phyloP scores from a whole-genome alignment of 1,140 invertebrate genomes.

The Radopholus similis region DNA sequence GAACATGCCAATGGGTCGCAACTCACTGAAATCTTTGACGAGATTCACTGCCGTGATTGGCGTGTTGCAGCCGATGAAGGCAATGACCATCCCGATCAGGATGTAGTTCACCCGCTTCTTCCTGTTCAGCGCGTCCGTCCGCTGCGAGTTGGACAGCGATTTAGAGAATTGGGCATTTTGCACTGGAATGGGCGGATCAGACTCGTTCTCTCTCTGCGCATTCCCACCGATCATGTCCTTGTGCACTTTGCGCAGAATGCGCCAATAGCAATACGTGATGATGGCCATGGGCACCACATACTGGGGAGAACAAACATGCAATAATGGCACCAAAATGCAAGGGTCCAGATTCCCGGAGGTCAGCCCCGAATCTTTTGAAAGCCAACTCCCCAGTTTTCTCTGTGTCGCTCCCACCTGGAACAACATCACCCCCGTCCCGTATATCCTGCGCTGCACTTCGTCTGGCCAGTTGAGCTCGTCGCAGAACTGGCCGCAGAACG shows the following conservation, averaged over 20 bases:
- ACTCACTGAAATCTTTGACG: constrained; percentile 57
- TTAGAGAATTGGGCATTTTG: constrained; percentile 56
- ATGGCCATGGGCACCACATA: constrained; percentile 59
- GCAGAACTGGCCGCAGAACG: constrained; percentile 31
- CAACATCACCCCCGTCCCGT: constrained; percentile 55
- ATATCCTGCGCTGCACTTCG: constrained; percentile 45
- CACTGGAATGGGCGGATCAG: background rate
- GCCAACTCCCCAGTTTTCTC: too few species aligned
- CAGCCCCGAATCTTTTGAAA: too few species aligned
- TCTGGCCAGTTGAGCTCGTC: constrained; percentile 56
- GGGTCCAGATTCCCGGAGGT: too few species aligned
- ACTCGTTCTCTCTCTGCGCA: background rate
- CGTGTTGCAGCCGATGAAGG: constrained; percentile 53
- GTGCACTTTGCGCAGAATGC: constrained; percentile 52
- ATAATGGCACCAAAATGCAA: background rate
- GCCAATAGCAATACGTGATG: constrained; percentile 57
- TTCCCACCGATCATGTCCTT: constrained; percentile 51
- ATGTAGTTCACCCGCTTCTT: constrained; percentile 59
- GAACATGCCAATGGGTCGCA: background rate
- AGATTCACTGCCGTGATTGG: constrained; percentile 54
- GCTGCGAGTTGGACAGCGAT: constrained; percentile 46
- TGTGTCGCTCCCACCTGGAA: constrained; percentile 50
- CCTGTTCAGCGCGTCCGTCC: constrained; percentile 53
- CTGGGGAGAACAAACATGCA: constrained; percentile 25
- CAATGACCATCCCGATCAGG: constrained; percentile 55